Percentiles rank a stretch among this genome's conserved stretches.
phyloP scores from a whole-genome alignment of 2,797 vertebrate genomes.

The Sebastes baramenuke region DNA sequence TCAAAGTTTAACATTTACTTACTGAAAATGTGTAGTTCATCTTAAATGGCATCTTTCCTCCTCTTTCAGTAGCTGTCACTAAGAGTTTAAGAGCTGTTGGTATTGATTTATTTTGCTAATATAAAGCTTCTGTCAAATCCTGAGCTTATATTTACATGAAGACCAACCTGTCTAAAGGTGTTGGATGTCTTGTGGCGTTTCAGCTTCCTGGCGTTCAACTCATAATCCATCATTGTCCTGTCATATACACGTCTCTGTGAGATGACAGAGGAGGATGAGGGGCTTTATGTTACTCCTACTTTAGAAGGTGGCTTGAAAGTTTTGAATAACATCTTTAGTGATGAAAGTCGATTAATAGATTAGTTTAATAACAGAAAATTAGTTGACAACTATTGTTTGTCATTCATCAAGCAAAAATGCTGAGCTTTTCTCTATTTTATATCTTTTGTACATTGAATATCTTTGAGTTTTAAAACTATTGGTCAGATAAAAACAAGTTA shows the following conservation, averaged over 20 bases:
- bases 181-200: background rate
- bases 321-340: background rate
- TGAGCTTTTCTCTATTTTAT: background rate
- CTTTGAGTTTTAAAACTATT: background rate
- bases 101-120: background rate
- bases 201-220: background rate
- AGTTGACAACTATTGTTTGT: background rate
- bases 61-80: background rate
- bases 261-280: background rate
- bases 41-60: background rate
- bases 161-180: background rate
- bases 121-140: background rate
- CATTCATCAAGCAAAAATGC: background rate
- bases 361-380: background rate
- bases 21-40: background rate
- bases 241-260: background rate
- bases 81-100: background rate
- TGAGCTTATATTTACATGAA: slow-evolving; percentile 1
- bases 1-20: background rate
- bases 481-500: background rate
- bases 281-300: background rate
- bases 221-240: background rate
- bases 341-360: background rate
- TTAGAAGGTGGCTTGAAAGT: background rate
- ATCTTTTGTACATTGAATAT: background rate